phyloP scores from a whole-genome alignment of 2,888 invertebrate genomes.

The Cryptus viduatorius region DNA sequence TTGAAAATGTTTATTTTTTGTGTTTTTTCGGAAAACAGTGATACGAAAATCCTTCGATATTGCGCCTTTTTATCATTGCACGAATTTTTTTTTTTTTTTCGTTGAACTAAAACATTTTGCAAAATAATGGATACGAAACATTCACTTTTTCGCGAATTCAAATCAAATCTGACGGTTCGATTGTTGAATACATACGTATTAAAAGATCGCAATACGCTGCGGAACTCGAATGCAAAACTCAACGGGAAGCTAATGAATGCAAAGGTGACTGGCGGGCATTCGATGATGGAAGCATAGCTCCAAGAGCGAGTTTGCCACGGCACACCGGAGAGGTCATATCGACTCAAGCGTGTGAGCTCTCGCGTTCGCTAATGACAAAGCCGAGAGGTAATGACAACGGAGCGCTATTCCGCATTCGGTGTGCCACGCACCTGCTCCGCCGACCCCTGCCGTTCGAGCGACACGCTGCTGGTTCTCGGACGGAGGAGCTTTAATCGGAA shows the following conservation, averaged over 20 bases:
- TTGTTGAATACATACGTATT: no score
- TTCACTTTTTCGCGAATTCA: no score
- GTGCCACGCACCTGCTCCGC: constrained; percentile 55
- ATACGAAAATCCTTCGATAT: no score
- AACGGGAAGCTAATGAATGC: neutral
- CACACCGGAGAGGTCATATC: constrained; percentile 52
- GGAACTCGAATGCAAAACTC: neutral
- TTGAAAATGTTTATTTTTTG: no score
- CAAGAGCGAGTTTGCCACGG: constrained; percentile 3
- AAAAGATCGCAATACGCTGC: no score
- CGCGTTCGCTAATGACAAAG: constrained; percentile 61
- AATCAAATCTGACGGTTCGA: no score
- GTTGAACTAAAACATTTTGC: no score
- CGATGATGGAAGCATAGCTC: constrained; percentile 19
- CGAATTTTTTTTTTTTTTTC: no score
- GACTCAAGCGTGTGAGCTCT: constrained; percentile 34
- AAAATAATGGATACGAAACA: no score
- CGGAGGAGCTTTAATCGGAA: constrained; percentile 41
- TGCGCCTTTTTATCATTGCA: no score
- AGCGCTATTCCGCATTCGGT: constrained; percentile 57
- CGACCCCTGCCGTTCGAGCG: neutral
- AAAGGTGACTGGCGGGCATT: constrained; percentile 19
- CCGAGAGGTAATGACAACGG: constrained; percentile 59
- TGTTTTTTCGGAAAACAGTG: no score
- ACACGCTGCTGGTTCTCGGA: neutral